These are phyloP conservation scores for Zosterops hypoxanthus DNA, from an alignment of 2,113 vertebrate species.

Conservation along the genomic window DNA sequence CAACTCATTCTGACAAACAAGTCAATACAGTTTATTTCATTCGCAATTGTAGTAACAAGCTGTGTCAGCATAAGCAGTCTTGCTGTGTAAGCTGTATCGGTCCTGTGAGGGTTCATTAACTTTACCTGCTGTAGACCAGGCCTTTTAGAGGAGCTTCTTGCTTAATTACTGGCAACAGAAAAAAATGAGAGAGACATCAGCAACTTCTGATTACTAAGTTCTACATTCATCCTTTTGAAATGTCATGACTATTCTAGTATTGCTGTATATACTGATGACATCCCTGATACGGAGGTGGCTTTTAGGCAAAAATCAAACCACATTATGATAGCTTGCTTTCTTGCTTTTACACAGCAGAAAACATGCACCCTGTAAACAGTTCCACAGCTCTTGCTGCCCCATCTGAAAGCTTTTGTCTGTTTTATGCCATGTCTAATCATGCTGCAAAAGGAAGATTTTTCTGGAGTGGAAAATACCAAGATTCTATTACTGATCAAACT, in stretches of 20 bases:
- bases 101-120: background rate
- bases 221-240: background rate
- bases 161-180: background rate
- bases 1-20: slow-evolving; percentile 1
- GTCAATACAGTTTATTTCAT: slow-evolving; percentile 19
- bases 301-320: background rate
- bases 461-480: background rate
- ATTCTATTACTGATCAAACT: background rate
- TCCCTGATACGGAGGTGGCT: background rate
- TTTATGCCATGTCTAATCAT: background rate
- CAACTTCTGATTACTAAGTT: background rate
- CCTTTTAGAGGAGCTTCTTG: background rate
- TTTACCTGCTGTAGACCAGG: background rate
- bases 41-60: background rate
- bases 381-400: background rate
- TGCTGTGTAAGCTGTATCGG: background rate
- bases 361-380: background rate
- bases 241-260: background rate
- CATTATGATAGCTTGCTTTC: background rate
- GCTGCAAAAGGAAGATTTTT: background rate
- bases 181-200: background rate
- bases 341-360: background rate
- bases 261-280: background rate
- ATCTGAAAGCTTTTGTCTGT: background rate
- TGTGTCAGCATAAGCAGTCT: background rate